Conservation (phyloP, 1,140 invertebrate genomes). For the Cataglyphis hispanica region DNA sequence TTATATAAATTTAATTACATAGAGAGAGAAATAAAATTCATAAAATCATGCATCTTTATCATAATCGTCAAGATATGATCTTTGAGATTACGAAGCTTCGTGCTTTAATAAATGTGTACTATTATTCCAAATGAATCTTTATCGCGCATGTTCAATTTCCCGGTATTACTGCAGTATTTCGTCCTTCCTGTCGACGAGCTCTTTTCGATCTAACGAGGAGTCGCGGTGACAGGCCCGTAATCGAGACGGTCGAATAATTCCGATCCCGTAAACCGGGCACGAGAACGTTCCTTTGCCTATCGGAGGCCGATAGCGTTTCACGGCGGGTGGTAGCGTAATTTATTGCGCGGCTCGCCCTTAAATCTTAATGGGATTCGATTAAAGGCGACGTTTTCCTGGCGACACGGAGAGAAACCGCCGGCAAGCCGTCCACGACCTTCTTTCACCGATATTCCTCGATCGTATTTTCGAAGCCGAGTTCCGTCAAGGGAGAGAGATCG, state of each 20-base stretch:
- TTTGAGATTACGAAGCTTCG: not conserved
- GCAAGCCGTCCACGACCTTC: constrained; percentile 62
- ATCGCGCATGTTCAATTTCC: constrained; percentile 54
- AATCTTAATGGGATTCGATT: constrained; percentile 84
- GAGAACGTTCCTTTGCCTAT: constrained; percentile 80
- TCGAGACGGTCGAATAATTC: constrained; percentile 77
- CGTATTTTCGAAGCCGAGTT: constrained; percentile 70
- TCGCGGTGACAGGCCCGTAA: constrained; percentile 71
- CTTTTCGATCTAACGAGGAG: constrained; percentile 56
- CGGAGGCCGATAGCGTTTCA: constrained; percentile 76
- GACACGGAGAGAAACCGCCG: constrained; percentile 69
- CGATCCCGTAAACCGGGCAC: constrained; percentile 77
- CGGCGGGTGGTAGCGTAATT: constrained; percentile 78
- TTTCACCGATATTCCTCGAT: constrained; percentile 62
- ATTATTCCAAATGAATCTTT: constrained; percentile 17
- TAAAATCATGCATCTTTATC: not conserved
- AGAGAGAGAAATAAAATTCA: not conserved
- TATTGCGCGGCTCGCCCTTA: constrained; percentile 80
- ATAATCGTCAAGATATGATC: not conserved
- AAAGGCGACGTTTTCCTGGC: constrained; percentile 80
- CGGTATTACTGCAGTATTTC: constrained; percentile 56
- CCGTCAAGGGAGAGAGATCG: constrained; percentile 52
- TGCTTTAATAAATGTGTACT: constrained; percentile 18
- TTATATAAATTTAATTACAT: not conserved
- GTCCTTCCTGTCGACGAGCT: constrained; percentile 57